Base-by-base conservation (phyloP, 2,113 vertebrate genomes). In the Poeciliopsis occidentalis region DNA sequence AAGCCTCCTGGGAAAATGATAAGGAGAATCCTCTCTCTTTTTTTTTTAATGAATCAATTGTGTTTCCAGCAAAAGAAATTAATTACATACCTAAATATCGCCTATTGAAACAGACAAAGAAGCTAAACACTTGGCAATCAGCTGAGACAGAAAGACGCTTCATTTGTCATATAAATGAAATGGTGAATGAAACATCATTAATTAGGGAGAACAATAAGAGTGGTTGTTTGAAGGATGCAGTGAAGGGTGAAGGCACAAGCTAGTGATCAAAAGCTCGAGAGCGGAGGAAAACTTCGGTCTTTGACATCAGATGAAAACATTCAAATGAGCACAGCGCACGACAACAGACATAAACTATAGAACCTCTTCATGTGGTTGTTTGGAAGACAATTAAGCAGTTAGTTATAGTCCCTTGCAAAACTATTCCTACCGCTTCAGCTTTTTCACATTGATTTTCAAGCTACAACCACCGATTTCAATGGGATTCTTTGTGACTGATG, bases 81-180 rank as follows among this genome's bases (percentile, higher is more conserved):
- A 94, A 95, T 95, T 92, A 93, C 69, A 82, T 78, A 90, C 85
- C 90, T 93, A 93, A 93, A 95, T 94, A 92, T 93, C 84, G 72
- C 85, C 83, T 86, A 88, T 92, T 94, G 84, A 92, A 94, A 92
- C 78, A 85, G 89, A 88, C 87, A 93, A 92, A 92, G 89, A 87
- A 93, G 89, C 93, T 91, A 87, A 94, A 92, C 84, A 88, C 81
- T 80, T 71, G 60, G 85, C 87, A 93, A 92, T 93, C 88, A 90
- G 80, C 82, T n/a, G 81, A 86, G 85, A 91, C 85, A 88, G 82
- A 88, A 85, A 83, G 78, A 83, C 85, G 79, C 82, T 89, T 91
- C 82, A 90, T 92, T 92, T 91, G 89, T 83, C 79, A 83, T 86
- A 86, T 85, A 83, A 92, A 89, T 90, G 76, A 88, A 91, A 87